Evolutionary conservation across 2,797 vertebrate genomes (phyloP).

Genomic region (Tinamus major): DNA sequence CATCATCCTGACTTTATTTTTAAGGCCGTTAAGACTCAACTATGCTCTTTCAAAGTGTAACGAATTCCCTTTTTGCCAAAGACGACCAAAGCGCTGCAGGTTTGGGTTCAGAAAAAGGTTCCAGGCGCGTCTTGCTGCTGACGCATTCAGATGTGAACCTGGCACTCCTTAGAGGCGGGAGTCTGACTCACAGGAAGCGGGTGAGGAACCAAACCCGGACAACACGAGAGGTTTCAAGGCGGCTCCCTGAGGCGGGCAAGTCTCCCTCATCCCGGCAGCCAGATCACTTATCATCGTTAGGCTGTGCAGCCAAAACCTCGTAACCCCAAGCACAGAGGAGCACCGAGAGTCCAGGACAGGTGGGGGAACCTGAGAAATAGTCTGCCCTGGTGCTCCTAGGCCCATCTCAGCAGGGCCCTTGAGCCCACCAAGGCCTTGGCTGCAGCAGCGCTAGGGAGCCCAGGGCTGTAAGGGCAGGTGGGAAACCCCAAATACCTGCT

Average conservation of each 20-base stretch:
- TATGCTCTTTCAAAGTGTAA: fast-evolving
- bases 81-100: neutral
- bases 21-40: neutral
- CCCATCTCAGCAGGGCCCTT: no score
- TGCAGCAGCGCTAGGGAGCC: no score
- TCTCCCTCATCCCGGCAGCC: neutral
- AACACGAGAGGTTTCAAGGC: neutral
- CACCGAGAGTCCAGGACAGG: no score
- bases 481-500: neutral
- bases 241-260: neutral
- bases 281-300: neutral
- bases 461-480: neutral
- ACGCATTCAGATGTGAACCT: neutral
- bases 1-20: neutral
- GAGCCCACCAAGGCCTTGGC: no score
- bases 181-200: neutral
- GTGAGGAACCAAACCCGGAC: neutral
- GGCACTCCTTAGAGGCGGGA: neutral
- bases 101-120: neutral
- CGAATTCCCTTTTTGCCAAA: neutral
- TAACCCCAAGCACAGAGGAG: no score
- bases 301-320: no score
- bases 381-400: no score
- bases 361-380: no score
- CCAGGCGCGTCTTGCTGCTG: neutral